Conservation (phyloP, 2,888 invertebrate species). For the Lathronympha strigana region DNA sequence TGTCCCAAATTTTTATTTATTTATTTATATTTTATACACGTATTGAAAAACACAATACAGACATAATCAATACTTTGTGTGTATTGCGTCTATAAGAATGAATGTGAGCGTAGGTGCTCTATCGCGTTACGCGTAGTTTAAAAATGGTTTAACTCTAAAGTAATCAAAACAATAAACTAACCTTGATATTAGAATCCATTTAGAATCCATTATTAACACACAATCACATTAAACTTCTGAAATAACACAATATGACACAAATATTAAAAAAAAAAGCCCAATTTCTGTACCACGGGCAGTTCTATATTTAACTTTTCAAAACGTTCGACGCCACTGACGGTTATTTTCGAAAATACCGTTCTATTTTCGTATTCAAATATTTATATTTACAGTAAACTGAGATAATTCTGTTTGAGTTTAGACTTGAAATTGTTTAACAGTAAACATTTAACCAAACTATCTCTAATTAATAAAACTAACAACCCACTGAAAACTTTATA, state of each 20-base stretch:
- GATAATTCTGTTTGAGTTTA: not conserved
- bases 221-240: not conserved
- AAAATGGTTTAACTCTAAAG: not conserved
- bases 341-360: not conserved
- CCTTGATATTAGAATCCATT: constrained; percentile 25
- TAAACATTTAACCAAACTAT: constrained; percentile 19
- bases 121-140: no score
- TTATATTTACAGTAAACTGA: not conserved
- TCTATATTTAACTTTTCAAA: not conserved
- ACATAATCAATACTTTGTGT: no score
- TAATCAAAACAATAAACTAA: not conserved
- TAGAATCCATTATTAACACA: constrained; percentile 26
- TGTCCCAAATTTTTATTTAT: no score
- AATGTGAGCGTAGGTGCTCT: no score
- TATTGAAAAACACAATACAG: no score
- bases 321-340: not conserved
- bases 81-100: no score
- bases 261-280: not conserved
- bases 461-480: constrained; percentile 10
- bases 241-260: not conserved
- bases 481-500: not conserved
- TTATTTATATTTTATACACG: no score
- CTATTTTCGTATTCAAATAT: not conserved
- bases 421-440: constrained; percentile 6
- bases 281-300: not conserved